Percentiles rank a stretch among this genome's conserved stretches.
These are phyloP conservation scores for Acomys russatus DNA, from an alignment of 2,797 vertebrate genomes.

Conservation along the genomic window DNA sequence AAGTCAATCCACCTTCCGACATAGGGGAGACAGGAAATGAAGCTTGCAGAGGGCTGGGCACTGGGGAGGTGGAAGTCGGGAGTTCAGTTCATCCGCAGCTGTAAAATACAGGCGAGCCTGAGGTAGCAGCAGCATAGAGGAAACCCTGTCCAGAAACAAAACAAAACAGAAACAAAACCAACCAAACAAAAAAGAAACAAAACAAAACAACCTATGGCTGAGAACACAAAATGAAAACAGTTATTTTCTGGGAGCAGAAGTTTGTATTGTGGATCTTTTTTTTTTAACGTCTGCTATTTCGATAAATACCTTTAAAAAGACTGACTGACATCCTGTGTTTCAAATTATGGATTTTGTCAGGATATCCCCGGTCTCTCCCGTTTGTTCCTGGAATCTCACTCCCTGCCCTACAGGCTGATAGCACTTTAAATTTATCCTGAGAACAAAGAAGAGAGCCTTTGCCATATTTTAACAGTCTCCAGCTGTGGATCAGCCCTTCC, in stretches of 20 bases:
- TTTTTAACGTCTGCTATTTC: conserved; percentile 33
- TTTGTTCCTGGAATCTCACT: conserved; percentile 41
- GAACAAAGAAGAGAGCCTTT: conserved; percentile 69
- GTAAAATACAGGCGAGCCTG: too few species aligned
- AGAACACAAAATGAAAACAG: conserved; percentile 71
- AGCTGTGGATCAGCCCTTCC: conserved; percentile 67
- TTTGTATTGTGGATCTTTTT: neutral
- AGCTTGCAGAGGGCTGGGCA: neutral
- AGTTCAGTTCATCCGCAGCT: neutral
- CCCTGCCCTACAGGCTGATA: conserved; percentile 59
- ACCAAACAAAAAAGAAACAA: neutral
- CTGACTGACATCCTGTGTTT: conserved; percentile 56
- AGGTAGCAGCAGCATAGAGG: too few species aligned
- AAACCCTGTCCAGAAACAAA: neutral
- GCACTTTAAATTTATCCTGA: conserved; percentile 56
- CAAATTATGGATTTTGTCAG: conserved; percentile 60
- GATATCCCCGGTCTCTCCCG: neutral
- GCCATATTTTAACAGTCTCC: conserved; percentile 77
- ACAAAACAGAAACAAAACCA: neutral
- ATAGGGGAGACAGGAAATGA: conserved; percentile 38
- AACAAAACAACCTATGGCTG: neutral
- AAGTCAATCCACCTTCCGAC: conserved; percentile 27
- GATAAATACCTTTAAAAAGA: conserved; percentile 62
- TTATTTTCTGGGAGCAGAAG: neutral
- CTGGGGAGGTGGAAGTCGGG: too few species aligned